Conservation (phyloP, 2,888 invertebrate genomes). For the Campaea margaritaria region DNA sequence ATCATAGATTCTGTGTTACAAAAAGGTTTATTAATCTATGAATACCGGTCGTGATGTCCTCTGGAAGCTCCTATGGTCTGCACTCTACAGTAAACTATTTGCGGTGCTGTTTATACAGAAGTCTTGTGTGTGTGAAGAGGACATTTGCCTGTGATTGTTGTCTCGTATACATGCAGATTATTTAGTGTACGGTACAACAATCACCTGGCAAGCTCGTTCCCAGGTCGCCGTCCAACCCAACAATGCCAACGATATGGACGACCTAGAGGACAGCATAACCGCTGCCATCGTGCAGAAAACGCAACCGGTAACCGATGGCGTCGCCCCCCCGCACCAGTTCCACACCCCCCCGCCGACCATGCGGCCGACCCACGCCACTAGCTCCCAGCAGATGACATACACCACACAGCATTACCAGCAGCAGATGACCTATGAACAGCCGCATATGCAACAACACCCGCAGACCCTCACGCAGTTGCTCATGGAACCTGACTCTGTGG, state of each 20-base stretch:
- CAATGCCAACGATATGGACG: conserved; percentile 80
- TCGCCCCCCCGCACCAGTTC: conserved; percentile 60
- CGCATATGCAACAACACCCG: conserved; percentile 62
- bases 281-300: conserved; percentile 80
- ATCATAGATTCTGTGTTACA: too few species aligned
- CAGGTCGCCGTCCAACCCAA: conserved; percentile 78
- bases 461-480: conserved; percentile 64
- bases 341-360: conserved; percentile 62
- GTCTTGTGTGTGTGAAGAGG: too few species aligned
- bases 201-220: background rate
- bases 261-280: conserved; percentile 82
- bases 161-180: too few species aligned
- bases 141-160: too few species aligned
- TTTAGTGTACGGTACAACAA: background rate
- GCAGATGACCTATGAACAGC: conserved; percentile 61
- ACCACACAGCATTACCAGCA: conserved; percentile 64
- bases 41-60: too few species aligned
- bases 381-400: conserved; percentile 57
- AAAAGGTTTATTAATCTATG: too few species aligned
- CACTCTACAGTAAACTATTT: too few species aligned
- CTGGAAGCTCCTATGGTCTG: too few species aligned
- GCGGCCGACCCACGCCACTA: conserved; percentile 53
- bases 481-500: conserved; percentile 68
- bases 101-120: too few species aligned
- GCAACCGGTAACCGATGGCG: conserved; percentile 58